Conservation (phyloP, 2,888 invertebrate genomes). For the Amiota communis region DNA sequence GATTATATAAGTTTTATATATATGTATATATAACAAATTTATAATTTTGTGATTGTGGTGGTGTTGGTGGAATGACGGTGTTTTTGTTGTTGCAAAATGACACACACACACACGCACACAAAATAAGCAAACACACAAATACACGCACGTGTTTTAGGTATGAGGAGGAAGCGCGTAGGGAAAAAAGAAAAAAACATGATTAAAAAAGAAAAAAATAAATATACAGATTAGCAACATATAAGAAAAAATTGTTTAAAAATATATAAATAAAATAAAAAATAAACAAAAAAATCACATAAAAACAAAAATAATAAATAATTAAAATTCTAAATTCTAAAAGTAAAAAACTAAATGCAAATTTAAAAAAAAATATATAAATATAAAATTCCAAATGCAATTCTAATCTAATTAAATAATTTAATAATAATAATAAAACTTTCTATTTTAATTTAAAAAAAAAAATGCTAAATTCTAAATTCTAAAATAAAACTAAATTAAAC, state of each 20-base stretch:
- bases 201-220: constrained; percentile 56
- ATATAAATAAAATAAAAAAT: no score
- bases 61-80: constrained; percentile 35
- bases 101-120: constrained; percentile 42
- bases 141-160: constrained; percentile 2
- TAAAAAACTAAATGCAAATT: background rate
- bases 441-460: no score
- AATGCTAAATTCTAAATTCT: no score
- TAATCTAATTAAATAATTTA: no score
- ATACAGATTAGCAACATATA: constrained; percentile 31
- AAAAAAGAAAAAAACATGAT: constrained; percentile 57
- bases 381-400: no score
- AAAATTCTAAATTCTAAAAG: background rate
- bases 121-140: constrained; percentile 48
- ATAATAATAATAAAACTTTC: no score
- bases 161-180: constrained; percentile 39
- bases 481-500: no score
- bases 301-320: no score
- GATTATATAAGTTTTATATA: constrained; percentile 53
- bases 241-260: constrained; percentile 1
- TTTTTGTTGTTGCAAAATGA: constrained; percentile 34
- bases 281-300: no score
- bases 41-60: constrained; percentile 43
- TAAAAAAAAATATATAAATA: no score
- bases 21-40: background rate